These are phyloP conservation scores for Rutilus rutilus DNA, from an alignment of 2,113 vertebrate species.

Conservation along the genomic window DNA sequence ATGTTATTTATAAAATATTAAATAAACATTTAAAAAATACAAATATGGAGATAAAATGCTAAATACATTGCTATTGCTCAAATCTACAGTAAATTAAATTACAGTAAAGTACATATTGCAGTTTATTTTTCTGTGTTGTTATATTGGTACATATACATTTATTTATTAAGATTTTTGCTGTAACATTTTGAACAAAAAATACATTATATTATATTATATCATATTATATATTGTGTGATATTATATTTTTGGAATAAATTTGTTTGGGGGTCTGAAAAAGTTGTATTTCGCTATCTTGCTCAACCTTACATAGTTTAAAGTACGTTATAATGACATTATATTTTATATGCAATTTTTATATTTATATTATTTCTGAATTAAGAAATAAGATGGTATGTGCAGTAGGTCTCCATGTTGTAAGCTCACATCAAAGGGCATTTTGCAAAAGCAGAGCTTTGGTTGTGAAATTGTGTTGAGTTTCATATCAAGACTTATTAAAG, in stretches of 20 bases:
- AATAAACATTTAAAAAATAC: too few relatives aligned
- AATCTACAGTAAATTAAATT: too few relatives aligned
- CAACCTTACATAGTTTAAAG: not conserved
- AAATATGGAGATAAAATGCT: too few relatives aligned
- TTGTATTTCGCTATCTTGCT: not conserved
- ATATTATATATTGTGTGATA: not conserved
- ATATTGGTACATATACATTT: not conserved
- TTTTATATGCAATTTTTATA: not conserved
- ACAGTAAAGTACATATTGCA: not conserved
- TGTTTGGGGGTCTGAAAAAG: too few relatives aligned
- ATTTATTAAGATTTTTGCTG: not conserved
- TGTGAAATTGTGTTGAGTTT: not conserved
- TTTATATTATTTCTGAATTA: slow-evolving; percentile 4
- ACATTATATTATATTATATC: not conserved
- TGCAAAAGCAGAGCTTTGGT: slow-evolving; percentile 6
- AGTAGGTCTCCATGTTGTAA: not conserved
- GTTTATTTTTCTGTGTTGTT: not conserved
- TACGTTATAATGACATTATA: not conserved
- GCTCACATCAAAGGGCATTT: slow-evolving; percentile 36
- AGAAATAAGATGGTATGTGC: not conserved
- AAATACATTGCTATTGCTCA: too few relatives aligned
- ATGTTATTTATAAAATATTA: too few relatives aligned
- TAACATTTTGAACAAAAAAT: not conserved
- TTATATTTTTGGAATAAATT: not conserved
- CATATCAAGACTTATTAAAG: not conserved